Conservation (phyloP, 2,888 invertebrate species). For the Leucophora obtusa region DNA sequence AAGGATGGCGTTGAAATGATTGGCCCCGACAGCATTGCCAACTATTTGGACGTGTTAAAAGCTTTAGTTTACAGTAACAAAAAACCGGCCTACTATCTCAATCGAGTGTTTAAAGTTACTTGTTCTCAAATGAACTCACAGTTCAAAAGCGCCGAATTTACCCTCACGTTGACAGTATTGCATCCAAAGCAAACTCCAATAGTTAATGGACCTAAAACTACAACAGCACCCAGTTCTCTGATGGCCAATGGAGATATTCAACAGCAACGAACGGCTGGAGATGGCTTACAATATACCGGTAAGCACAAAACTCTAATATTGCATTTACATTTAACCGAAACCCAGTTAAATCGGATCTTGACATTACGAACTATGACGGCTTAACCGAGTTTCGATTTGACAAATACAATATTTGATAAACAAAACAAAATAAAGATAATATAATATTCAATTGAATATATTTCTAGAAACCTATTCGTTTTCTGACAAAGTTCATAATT, state of each 20-base stretch:
- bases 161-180: conserved; percentile 93
- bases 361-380: too few relatives aligned
- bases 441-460: too few relatives aligned
- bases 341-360: too few relatives aligned
- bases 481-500: too few relatives aligned
- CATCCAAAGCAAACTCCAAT: conserved; percentile 83
- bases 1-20: conserved; percentile 88
- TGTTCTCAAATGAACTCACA: conserved; percentile 96
- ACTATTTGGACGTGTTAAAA: conserved; percentile 76
- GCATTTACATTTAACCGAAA: too few relatives aligned
- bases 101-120: conserved; percentile 95
- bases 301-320: background rate
- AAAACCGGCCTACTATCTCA: conserved; percentile 96
- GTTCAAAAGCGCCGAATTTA: conserved; percentile 96
- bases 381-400: too few relatives aligned
- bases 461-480: too few relatives aligned
- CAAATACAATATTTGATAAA: too few relatives aligned
- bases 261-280: conserved; percentile 34
- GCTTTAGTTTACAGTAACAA: conserved; percentile 93
- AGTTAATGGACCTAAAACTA: conserved; percentile 36
- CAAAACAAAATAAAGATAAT: too few relatives aligned
- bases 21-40: conserved; percentile 75
- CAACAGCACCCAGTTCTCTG: conserved; percentile 32
- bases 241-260: conserved; percentile 14
- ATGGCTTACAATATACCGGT: conserved; percentile 30